Base-by-base conservation (phyloP, 1,140 invertebrate species). In the Leptinotarsa defecta region DNA sequence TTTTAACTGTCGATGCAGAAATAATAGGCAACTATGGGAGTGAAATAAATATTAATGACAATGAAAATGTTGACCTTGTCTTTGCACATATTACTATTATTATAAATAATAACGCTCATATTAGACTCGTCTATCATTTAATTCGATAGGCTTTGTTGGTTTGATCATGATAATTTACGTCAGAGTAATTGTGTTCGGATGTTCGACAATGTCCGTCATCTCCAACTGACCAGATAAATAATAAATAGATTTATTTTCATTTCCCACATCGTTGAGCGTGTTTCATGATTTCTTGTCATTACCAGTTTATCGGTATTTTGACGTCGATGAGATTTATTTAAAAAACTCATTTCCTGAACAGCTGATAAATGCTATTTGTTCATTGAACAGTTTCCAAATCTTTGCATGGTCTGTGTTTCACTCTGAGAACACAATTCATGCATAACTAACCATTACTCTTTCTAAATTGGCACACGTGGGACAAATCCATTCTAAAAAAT, bases 21-120 rank as follows among this genome's bases (percentile, higher is more conserved):
- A 17, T 57, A 57, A 57, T 57, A 5, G 34, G 52, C 52, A 57
- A 15, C 15, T 19, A 15, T 57, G 13, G 52, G n/a, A 57, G 52
- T 57, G 52, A 57, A 13, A 57, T 57, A 57, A 57, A 57, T 3
- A 3, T 57, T 57, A 57, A 57, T 57, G 52, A 57, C 52, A 57
- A 57, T 57, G 52, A 57, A 57, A n/a, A 57, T 57, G n/a, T 57
- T 19, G 52, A 57, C 52, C 52, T 57, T 57, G 52, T 57, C 52
- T 57, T 17, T 19, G 17, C n/a, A 57, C 52, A 57, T 57, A 19
- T 17, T 57, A 19, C n/a, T 19, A 57, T 57, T 57, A 57, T 57
- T 17, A 57, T 57, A 57, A 6, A 57, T 43, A 43, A 11, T 11
- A 43, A 43, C 34, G 8, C 8, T 43, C 34, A 43, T 43, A 43